Evolutionary conservation across 1,140 invertebrate species (phyloP).

Genomic region (Sitobion miscanthi): DNA sequence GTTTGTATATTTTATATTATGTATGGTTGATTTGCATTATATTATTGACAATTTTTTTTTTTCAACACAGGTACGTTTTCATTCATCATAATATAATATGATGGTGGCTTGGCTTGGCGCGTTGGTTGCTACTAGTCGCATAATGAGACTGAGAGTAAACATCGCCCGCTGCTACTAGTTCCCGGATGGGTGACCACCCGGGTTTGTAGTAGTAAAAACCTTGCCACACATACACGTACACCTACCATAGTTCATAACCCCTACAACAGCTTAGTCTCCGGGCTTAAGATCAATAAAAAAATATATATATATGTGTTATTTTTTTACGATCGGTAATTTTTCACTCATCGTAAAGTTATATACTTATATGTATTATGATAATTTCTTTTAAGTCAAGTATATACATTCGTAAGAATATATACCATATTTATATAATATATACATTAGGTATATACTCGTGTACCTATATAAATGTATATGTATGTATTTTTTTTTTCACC

Average conservation of each 20-base stretch:
- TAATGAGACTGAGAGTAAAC: no score
- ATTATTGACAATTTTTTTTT: neutral
- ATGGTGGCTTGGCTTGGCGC: no score
- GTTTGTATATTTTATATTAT: neutral
- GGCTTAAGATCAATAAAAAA: no score
- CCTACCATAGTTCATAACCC: no score
- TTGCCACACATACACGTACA: no score
- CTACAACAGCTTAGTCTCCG: no score
- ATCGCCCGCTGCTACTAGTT: no score
- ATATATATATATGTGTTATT: no score
- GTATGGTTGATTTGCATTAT: neutral
- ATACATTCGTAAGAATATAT: neutral
- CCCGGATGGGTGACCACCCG: no score
- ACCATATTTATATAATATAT: neutral
- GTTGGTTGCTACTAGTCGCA: no score
- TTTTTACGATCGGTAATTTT: neutral
- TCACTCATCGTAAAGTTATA: neutral
- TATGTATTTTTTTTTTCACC: neutral
- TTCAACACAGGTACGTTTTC: neutral
- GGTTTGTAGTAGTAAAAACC: no score
- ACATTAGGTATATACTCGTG: neutral
- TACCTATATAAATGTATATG: neutral
- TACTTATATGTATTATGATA: neutral
- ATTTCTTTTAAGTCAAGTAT: neutral
- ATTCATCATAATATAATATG: no score